These are phyloP conservation scores for Morphnarchus princeps DNA, from an alignment of 2,113 vertebrate genomes.

Conservation along the genomic window DNA sequence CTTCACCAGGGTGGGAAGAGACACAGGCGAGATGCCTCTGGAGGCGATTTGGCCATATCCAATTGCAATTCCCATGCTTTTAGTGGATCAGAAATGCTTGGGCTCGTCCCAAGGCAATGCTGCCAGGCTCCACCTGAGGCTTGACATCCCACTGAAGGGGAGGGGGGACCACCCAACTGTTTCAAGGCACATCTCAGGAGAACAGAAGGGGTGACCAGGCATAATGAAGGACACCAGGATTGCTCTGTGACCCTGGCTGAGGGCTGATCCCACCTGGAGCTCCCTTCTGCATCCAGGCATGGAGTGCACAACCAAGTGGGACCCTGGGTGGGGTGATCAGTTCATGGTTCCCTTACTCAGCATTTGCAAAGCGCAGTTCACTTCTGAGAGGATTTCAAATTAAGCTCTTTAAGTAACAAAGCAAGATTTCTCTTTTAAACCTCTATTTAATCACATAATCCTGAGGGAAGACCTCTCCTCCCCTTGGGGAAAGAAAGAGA, in stretches of 20 bases:
- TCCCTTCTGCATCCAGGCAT: neutral
- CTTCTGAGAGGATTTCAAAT: conserved; percentile 15
- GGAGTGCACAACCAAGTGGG: neutral
- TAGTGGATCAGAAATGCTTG: neutral
- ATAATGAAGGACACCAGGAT: rapidly evolving
- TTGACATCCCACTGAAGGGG: neutral
- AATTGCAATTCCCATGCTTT: neutral
- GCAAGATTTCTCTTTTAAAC: conserved; percentile 23
- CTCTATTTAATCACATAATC: conserved; percentile 40
- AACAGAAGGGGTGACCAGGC: neutral
- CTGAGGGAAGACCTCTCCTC: neutral
- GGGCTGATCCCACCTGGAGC: neutral
- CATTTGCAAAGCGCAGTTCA: neutral
- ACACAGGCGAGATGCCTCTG: neutral
- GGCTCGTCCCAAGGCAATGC: neutral
- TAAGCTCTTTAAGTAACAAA: conserved; percentile 48
- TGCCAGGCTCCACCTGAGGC: neutral
- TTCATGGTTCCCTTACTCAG: neutral
- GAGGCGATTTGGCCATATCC: neutral
- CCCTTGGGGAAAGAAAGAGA: neutral
- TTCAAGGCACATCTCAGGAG: neutral
- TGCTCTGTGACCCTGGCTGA: neutral
- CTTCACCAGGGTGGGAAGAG: neutral
- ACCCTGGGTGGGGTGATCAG: neutral
- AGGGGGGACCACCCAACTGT: neutral